Conservation (phyloP, 2,113 vertebrate genomes). For the Panthera uncia region DNA sequence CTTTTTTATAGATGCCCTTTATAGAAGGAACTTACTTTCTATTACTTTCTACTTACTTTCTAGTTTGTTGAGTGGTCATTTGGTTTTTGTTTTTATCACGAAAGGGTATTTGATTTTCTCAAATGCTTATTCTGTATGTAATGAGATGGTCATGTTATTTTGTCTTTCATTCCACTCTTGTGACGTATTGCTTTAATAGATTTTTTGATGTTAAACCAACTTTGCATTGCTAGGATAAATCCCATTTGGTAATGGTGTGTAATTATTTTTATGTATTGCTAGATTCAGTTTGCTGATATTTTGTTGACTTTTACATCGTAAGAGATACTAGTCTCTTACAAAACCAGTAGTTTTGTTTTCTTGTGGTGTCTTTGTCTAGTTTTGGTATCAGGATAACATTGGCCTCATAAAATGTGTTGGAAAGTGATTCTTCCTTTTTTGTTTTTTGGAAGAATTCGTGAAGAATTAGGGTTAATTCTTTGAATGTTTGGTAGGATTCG, state of each 20-base stretch:
- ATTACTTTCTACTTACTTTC: background rate
- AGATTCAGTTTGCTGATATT: background rate
- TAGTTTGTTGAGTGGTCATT: background rate
- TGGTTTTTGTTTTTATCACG: background rate
- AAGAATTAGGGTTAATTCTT: background rate
- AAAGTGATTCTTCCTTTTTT: background rate
- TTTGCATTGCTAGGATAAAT: background rate
- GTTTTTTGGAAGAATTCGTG: background rate
- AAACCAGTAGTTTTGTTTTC: background rate
- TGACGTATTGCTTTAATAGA: background rate
- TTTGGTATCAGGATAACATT: background rate
- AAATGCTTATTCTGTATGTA: background rate
- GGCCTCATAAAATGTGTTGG: background rate
- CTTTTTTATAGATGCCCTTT: background rate
- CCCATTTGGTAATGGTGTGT: background rate
- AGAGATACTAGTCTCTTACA: background rate
- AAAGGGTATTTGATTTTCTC: background rate
- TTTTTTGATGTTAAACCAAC: background rate
- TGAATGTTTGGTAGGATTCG: background rate
- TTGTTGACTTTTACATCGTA: background rate
- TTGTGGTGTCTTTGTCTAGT: background rate
- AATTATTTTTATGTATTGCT: background rate
- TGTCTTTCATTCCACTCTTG: background rate
- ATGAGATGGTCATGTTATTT: background rate
- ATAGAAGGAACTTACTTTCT: background rate